Base-by-base conservation (phyloP, 2,113 vertebrate genomes). In the Archilochus colubris region DNA sequence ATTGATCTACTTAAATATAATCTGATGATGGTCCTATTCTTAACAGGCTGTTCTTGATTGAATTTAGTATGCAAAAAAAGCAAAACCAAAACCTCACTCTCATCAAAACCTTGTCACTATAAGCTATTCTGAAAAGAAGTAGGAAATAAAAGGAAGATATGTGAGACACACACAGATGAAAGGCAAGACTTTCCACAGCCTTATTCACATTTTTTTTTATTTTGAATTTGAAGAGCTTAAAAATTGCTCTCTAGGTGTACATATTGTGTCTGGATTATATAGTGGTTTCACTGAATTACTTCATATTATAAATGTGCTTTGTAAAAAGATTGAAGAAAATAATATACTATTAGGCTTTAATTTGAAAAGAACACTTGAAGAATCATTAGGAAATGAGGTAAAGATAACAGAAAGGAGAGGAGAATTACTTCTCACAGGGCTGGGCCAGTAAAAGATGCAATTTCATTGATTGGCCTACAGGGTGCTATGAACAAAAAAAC, bases 401-500 rank as follows among this genome's bases (percentile, higher is more conserved):
- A 91, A 95, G 62, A 76, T 82, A 91, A 80, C 14, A 76, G 66
- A 91, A 91, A 79, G n/a, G 62, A 80, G 33, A 72, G 79, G 40
- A 78, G 15, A 91, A 91, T 92, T 90, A 25, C 46, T 91, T 81
- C 59, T 53, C 70, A 55, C 24, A 82, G 66, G 38, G 9, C 73
- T 90, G 67, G 55, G 64, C 33, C 36, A 82, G 57, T 90, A 88
- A 96, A 95, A 87, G 43, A 86, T 93, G 74, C 22, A 93, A 94
- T 94, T 96, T 95, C 84, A 51, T 61, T 89, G 88, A 93, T 83
- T 95, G 84, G 59, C 44, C 93, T 88, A 85, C 40, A 53, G 91
- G 62, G 96, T 86, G 25, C 70, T 43, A 82, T 94, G 82, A 94
- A 82, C 75, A 79, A 82, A 91, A 84, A 75, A 68, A 0, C 82